Evolutionary conservation across 2,113 vertebrate genomes (phyloP).

Genomic region (Irena cyanogastra): DNA sequence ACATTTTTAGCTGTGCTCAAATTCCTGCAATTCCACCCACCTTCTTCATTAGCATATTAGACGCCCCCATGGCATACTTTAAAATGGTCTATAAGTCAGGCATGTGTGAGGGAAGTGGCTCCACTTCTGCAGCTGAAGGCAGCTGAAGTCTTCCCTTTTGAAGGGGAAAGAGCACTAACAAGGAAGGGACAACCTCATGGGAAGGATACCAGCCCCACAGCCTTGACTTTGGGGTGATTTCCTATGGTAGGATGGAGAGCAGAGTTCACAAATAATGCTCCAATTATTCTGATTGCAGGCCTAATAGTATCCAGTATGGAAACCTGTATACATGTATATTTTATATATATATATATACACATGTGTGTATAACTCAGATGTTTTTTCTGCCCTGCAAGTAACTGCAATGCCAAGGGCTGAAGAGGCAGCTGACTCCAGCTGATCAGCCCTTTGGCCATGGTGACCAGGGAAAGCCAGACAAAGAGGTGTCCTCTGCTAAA

Average conservation of each 20-base stretch:
- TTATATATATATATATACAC: neutral
- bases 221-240: neutral
- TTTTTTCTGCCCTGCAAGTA: neutral
- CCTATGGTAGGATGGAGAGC: neutral
- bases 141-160: neutral
- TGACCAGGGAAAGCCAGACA: neutral
- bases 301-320: neutral
- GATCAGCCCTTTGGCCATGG: neutral
- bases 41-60: slow-evolving; percentile 66
- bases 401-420: neutral
- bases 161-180: neutral
- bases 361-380: neutral
- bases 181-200: neutral
- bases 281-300: neutral
- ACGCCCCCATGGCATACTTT: slow-evolving; percentile 54
- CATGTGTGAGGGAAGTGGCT: slow-evolving; percentile 37
- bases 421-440: neutral
- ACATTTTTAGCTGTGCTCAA: slow-evolving; percentile 68
- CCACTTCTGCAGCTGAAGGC: neutral
- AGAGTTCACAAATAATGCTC: neutral
- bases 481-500: neutral
- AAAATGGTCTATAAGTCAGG: slow-evolving; percentile 55
- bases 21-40: slow-evolving; percentile 65
- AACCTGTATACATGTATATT: neutral
- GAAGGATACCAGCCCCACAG: neutral